phyloP scores from a whole-genome alignment of 2,113 vertebrate genomes.

The Desmodus rotundus region DNA sequence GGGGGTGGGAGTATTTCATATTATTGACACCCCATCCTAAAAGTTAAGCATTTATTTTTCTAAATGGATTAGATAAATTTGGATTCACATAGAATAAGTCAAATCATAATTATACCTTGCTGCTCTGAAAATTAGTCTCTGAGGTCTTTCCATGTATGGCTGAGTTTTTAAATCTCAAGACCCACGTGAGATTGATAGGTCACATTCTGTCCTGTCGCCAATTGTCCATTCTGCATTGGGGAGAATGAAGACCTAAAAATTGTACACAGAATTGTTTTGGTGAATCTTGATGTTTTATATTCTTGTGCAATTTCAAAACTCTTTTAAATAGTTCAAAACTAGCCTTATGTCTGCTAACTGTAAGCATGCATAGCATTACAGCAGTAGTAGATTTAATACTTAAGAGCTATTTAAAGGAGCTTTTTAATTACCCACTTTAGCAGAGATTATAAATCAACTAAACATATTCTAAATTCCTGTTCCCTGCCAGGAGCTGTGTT shows the following conservation, averaged over 20 bases:
- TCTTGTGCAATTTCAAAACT: not conserved
- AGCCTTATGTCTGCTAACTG: not conserved
- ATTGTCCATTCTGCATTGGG: not conserved
- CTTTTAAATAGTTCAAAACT: conserved; percentile 18
- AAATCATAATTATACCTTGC: not conserved
- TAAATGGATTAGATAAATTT: not conserved
- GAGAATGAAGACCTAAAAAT: conserved; percentile 26
- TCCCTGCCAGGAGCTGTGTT: not conserved
- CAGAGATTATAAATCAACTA: conserved; percentile 28
- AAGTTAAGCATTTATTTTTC: not conserved
- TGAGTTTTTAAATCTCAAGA: not conserved
- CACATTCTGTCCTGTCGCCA: not conserved
- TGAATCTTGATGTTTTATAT: not conserved
- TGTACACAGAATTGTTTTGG: not conserved
- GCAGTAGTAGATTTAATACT: not conserved
- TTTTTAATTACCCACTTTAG: conserved; percentile 48
- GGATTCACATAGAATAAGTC: not conserved
- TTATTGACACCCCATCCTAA: not conserved
- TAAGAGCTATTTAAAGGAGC: conserved; percentile 37
- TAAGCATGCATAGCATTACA: conserved; percentile 14
- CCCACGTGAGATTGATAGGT: not conserved
- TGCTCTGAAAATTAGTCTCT: conserved; percentile 22
- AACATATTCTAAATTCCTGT: conserved; percentile 36
- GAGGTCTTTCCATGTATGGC: not conserved
- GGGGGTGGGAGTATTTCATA: not conserved